phyloP scores from a whole-genome alignment of 2,888 invertebrate genomes.

The Chironomus riparius region DNA sequence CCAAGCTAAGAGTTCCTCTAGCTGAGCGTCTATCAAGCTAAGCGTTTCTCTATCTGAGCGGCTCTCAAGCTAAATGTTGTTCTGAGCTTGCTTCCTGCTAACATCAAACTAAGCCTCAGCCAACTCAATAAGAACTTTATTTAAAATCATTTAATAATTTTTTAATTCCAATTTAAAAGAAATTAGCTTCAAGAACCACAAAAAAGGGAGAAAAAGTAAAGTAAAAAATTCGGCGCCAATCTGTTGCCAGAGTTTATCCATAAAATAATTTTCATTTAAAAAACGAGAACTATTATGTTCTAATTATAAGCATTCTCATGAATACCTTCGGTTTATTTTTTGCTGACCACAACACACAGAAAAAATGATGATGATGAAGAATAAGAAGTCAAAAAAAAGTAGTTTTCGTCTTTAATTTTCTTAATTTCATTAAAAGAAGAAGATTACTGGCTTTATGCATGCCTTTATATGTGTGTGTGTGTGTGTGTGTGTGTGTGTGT shows the following conservation, averaged over 20 bases:
- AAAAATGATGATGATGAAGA: not conserved
- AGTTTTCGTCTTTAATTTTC: constrained; percentile 4
- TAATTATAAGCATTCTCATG: constrained; percentile 7
- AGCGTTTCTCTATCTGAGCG: too few relatives aligned
- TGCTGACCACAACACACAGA: not conserved
- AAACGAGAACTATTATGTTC: constrained; percentile 18
- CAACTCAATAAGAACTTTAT: too few relatives aligned
- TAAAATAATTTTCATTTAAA: not conserved
- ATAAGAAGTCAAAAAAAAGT: not conserved
- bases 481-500: not conserved
- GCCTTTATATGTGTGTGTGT: not conserved
- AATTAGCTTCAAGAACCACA: too few relatives aligned
- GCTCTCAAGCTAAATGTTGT: too few relatives aligned
- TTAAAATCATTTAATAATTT: too few relatives aligned
- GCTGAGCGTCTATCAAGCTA: too few relatives aligned
- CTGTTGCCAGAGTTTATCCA: not conserved
- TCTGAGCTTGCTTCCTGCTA: too few relatives aligned
- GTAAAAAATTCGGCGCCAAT: constrained; percentile 13
- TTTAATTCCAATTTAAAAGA: too few relatives aligned
- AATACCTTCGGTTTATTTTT: too few relatives aligned
- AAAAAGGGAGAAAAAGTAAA: not conserved
- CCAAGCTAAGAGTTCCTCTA: too few relatives aligned
- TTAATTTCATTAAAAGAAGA: constrained; percentile 23
- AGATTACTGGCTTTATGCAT: not conserved
- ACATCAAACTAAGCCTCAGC: too few relatives aligned